These are phyloP conservation scores for Psammodynastes pulverulentus DNA, from an alignment of 2,113 vertebrate genomes.

Conservation along the genomic window DNA sequence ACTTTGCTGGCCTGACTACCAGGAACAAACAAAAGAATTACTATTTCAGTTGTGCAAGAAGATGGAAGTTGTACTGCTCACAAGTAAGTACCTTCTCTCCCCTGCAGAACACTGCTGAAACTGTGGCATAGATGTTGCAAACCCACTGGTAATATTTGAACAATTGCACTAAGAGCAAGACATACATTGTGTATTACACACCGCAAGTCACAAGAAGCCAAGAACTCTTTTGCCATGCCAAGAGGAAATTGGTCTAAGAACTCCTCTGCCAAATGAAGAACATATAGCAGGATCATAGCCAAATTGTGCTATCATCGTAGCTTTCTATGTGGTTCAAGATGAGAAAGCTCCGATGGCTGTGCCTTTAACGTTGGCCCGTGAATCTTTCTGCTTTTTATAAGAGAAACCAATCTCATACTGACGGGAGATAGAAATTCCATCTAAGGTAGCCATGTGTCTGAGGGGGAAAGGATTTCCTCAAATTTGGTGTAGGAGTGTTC, in stretches of 20 bases:
- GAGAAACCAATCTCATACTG: not conserved
- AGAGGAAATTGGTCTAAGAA: not conserved
- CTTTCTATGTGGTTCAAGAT: not conserved
- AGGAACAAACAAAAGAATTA: not conserved
- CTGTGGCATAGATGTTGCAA: not conserved
- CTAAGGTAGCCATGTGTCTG: not conserved
- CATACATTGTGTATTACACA: not conserved
- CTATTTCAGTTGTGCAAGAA: not conserved
- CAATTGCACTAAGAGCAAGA: not conserved
- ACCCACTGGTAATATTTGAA: not conserved
- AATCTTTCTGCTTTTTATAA: not conserved
- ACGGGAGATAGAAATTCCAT: not conserved
- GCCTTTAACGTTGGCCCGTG: not conserved
- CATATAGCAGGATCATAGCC: too few species aligned
- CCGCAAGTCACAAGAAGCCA: not conserved
- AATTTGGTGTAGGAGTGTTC: not conserved
- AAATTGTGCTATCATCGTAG: not conserved
- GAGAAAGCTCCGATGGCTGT: not conserved
- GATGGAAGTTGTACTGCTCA: not conserved
- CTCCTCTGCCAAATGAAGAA: not conserved
- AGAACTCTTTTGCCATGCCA: not conserved
- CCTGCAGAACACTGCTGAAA: not conserved
- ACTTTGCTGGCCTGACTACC: not conserved
- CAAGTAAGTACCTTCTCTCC: not conserved
- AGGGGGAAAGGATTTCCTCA: not conserved